Base-by-base conservation (phyloP, 2,888 invertebrate species). In the Colostygia pectinataria region DNA sequence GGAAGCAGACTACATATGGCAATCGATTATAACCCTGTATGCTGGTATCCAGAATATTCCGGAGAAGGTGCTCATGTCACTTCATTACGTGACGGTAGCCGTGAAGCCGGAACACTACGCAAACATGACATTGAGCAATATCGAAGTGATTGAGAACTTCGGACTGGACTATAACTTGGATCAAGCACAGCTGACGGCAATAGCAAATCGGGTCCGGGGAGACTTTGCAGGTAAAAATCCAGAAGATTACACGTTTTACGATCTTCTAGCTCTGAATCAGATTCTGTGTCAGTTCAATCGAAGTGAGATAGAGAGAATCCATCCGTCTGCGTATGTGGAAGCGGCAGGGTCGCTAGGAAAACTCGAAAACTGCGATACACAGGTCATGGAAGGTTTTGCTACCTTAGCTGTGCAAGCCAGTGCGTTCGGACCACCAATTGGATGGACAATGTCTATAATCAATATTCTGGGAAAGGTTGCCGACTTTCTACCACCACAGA, bases 241-340 rank as follows among this genome's bases (percentile, higher is more conserved):
- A 0, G 84, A 91, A 50, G 91, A 92, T 50, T 92, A 91, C 57
- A 91, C 92, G 0, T 87, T 81, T 57, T 92, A 91, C 48, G 93
- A 93, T 70, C 72, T 93, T 39, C 74, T 67, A 27, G 88, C 91
- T 0, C 65, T 93, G 41, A 77, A 87, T 23, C 91, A 92, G 63
- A 91, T 93, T 52, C 59, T 92, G 1, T 93, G 93, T 59, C 85
- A 85, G n/a, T 91, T 92, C 43, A 91, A 92, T 57, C 71, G 68
- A 15, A 84, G 84, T 13, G 90, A 92, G 53, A 91, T 93, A 34
- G 76, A 75, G 20, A 73, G 80, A 40, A 92, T 93, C 43, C 91
- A 91, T 58, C 85, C 92, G 0, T 75, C 84, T 32, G 90, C 91
- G 0, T 93, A 91, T 51, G 90, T 78, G 61, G 88, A 87, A 61